Evolutionary conservation across 2,113 vertebrate genomes (phyloP).

Genomic region (Tympanuchus pallidicinctus): DNA sequence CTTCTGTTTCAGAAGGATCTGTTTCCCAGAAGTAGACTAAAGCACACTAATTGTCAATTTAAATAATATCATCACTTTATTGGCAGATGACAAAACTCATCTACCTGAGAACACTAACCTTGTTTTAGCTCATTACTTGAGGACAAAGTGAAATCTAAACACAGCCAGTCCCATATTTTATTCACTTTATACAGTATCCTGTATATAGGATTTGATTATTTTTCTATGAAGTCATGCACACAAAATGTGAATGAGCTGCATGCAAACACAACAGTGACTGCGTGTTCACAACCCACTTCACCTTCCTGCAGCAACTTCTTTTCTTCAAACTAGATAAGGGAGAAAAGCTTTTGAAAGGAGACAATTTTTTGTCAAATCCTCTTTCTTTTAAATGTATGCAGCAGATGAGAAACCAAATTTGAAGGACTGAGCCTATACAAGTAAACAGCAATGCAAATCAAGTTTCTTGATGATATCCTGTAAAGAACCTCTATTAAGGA

Average conservation of each 20-base stretch:
- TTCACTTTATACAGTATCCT: neutral
- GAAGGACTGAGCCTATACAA: neutral
- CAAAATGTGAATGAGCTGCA: fast-evolving
- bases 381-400: neutral
- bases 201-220: neutral
- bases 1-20: neutral
- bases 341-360: neutral
- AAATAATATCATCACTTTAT: neutral
- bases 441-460: neutral
- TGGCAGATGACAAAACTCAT: neutral
- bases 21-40: neutral
- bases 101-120: neutral
- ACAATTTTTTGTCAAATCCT: neutral
- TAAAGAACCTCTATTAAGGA: neutral
- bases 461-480: neutral
- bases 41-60: neutral
- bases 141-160: neutral
- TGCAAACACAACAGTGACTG: neutral
- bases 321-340: neutral
- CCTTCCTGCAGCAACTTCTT: neutral
- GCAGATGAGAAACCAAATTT: neutral
- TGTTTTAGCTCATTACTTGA: neutral
- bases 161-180: neutral
- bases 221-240: neutral
- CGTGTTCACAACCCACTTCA: neutral